phyloP scores from a whole-genome alignment of 2,888 invertebrate species.

The Agrotis ipsilon region DNA sequence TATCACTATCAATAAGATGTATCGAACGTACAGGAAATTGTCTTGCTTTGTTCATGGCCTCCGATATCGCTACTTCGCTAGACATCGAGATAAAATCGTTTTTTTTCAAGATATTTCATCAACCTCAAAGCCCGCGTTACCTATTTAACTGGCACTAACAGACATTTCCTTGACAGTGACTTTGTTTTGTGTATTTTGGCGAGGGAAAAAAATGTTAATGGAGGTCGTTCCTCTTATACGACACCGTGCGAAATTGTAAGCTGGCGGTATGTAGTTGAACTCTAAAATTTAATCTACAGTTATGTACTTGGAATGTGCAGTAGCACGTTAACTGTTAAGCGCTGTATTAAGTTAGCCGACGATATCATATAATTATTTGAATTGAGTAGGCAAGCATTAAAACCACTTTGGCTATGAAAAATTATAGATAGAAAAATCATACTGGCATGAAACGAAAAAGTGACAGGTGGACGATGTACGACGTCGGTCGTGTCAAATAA shows the following conservation, averaged over 20 bases:
- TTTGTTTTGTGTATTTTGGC: constrained; percentile 55
- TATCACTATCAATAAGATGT: constrained; percentile 32
- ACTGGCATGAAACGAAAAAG: constrained; percentile 1
- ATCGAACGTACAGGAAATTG: constrained; percentile 34
- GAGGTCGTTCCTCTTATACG: constrained; percentile 56
- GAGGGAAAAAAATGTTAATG: constrained; percentile 40
- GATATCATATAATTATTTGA: constrained; percentile 7
- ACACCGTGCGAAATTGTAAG: constrained; percentile 52
- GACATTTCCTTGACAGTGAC: constrained; percentile 66
- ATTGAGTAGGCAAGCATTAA: neutral
- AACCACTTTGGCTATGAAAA: constrained; percentile 29
- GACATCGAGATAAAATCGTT: constrained; percentile 41
- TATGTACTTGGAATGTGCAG: constrained; percentile 65
- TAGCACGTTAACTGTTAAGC: constrained; percentile 33
- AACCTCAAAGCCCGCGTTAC: constrained; percentile 15
- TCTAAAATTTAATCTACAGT: constrained; percentile 53
- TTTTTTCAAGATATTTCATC: constrained; percentile 24
- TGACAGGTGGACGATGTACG: too few species aligned
- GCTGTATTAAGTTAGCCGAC: constrained; percentile 1
- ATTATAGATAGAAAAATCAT: neutral
- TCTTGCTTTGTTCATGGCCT: constrained; percentile 49
- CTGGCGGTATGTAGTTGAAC: constrained; percentile 38
- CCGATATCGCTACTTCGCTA: constrained; percentile 44
- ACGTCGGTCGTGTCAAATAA: too few species aligned
- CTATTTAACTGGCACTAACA: constrained; percentile 40